Percentiles rank a stretch among this genome's conserved stretches.
Evolutionary conservation across 2,888 invertebrate genomes (phyloP).

Genomic region (Carpatolechia fugitivella): DNA sequence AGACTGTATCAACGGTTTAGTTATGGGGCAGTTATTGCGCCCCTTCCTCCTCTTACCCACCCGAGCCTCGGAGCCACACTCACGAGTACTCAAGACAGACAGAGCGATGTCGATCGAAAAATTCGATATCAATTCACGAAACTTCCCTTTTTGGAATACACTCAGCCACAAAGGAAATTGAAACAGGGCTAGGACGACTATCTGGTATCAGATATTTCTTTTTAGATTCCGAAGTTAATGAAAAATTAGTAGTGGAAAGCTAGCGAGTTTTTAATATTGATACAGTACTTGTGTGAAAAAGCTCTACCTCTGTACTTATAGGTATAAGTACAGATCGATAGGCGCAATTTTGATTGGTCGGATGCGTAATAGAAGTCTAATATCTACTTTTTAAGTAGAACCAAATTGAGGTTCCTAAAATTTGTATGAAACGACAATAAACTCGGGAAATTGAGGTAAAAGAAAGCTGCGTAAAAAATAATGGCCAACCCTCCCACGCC

Average conservation of each 20-base stretch:
- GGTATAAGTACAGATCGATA: too few relatives aligned
- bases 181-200: slow-evolving; percentile 29
- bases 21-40: slow-evolving; percentile 52
- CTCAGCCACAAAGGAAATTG: slow-evolving; percentile 45
- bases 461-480: slow-evolving; percentile 68
- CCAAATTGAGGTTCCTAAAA: slow-evolving; percentile 38
- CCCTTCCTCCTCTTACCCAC: slow-evolving; percentile 25
- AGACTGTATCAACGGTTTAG: slow-evolving; percentile 43
- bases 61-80: slow-evolving; percentile 8
- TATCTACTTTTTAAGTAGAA: slow-evolving; percentile 13
- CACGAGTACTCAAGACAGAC: neutral
- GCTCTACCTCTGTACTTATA: neutral
- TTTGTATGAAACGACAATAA: slow-evolving; percentile 69
- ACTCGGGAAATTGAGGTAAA: slow-evolving; percentile 63
- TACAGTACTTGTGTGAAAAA: too few relatives aligned
- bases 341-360: neutral
- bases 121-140: slow-evolving; percentile 57
- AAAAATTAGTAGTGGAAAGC: neutral
- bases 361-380: slow-evolving; percentile 6
- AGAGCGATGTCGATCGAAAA: slow-evolving; percentile 46
- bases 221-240: neutral
- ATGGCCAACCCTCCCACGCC: slow-evolving; percentile 55
- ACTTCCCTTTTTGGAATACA: slow-evolving; percentile 42
- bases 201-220: neutral
- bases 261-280: neutral